Base-by-base conservation (phyloP, 2,113 vertebrate genomes). In the Hucho hucho region DNA sequence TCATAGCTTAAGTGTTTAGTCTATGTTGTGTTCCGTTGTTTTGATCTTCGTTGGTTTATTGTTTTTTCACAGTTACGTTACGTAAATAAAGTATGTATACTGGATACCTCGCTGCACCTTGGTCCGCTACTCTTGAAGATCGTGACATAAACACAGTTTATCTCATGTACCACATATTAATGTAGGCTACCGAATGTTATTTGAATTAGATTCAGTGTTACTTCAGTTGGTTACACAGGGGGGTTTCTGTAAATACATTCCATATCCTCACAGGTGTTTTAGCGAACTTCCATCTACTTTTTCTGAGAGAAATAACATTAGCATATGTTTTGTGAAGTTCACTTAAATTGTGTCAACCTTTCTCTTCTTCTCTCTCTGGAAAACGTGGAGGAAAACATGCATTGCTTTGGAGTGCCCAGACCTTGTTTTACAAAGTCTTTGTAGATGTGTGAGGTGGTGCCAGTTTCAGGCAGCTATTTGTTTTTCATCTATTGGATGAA, bases 361-460 rank as follows among this genome's bases (percentile, higher is more conserved):
- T 70, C 12, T 53, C 43, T 9, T 61, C 0, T 58, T 79, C 74
- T 68, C n/a, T 69, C 18, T 43, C 12, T 75, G 64, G 25, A 70
- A 69, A 74, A 76, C 20, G 58, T 25, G 72, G 64, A 77, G 64
- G 76, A 78, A 73, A 11, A 79, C 24, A 47, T 13, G 6, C 76
- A 77, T 79, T 32, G 53, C 73, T 22, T 59, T 46, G 26, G 47
- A 71, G 69, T 63, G 29, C 64, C 81, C 32, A 61, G 77, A 82
- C 69, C 80, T 80, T 83, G 79, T 82, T 81, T 81, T 78, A 20
- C 70, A 26, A 56, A 32, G 68, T 77, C 69, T 82, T 84, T 82
- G 82, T 79, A 75, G 75, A 65, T 29, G 74, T 85, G 74, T 81
- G 82, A 86, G 76, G 76, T 24, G 82, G 77, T 89, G 86, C 88